Evolutionary conservation across 2,888 invertebrate genomes (phyloP), one percentile per base, ranked within the genome.

Genomic region (Acheta domesticus): DNA sequence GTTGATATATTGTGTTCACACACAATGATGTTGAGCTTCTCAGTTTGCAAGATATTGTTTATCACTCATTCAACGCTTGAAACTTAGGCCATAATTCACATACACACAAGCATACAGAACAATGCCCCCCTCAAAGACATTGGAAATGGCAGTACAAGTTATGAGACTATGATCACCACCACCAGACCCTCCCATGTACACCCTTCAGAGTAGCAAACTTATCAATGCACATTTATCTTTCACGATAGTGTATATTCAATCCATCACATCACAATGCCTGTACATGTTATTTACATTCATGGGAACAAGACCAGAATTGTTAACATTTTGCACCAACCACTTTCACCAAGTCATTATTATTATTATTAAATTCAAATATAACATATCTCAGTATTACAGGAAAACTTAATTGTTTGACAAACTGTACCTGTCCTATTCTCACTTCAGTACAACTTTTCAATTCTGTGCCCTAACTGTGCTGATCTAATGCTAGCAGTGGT

Each of bases 71-170:
- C 62, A 62, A 14, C 4, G n/a, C 62, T 19, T 14, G 8, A 62
- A 62, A 62, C 62, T 62, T 62, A 62, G 62, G 62, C 62, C 62
- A 62, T n/a, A 14, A 62, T 62, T 62, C 62, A 62, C n/a, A 62
- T n/a, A 5, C n/a, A n/a, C n/a, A 14, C 62, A 62, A 36, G 36
- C 36, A 36, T 36, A 36, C 36, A 8, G 36, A 36, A 36, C 36
- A 36, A 36, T 36, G 36, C 8, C 36, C 36, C 36, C 36, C 36
- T 36, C 36, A 36, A 36, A 36, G 36, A 62, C 62, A 62, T 62
- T n/a, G n/a, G n/a, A 14, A 62, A 62, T 62, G 62, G 62, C 62
- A 62, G n/a, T n/a, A 62, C n/a, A 19, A 62, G 62, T 62, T 62
- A 62, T 19, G n/a, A 62, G n/a, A 62, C 62, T 19, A 62, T 62